Percentiles rank a stretch among this genome's conserved stretches.
Conservation (phyloP, 1,140 invertebrate genomes). For the Gonatopus flavifemur region DNA sequence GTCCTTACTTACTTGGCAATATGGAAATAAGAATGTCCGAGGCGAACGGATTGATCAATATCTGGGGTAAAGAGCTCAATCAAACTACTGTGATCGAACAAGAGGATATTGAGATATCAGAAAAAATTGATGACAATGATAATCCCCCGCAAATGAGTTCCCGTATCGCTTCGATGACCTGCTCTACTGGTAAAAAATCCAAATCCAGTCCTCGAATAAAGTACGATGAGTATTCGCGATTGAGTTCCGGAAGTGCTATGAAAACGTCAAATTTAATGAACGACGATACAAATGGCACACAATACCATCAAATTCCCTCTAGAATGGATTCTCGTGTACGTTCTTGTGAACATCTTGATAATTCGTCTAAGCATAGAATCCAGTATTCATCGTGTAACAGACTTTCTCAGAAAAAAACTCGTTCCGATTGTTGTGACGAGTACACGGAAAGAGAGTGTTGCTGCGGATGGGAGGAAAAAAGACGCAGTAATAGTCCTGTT, state of each 20-base stretch:
- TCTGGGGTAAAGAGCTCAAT: slow-evolving; percentile 54
- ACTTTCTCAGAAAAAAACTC: slow-evolving; percentile 25
- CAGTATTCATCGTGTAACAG: no score
- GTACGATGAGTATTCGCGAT: slow-evolving; percentile 17
- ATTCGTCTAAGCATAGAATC: slow-evolving; percentile 7
- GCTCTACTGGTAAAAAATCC: slow-evolving; percentile 38
- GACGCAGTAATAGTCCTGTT: slow-evolving; percentile 12
- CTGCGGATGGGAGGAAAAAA: slow-evolving; percentile 14
- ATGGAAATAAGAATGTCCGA: slow-evolving; percentile 54
- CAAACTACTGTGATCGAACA: slow-evolving; percentile 8
- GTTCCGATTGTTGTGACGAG: slow-evolving; percentile 26
- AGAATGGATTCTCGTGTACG: not conserved
- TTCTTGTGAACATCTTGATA: slow-evolving; percentile 9
- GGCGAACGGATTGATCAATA: slow-evolving; percentile 52
- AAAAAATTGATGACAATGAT: slow-evolving; percentile 25
- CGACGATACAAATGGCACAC: slow-evolving; percentile 1
- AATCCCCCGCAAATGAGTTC: slow-evolving; percentile 30
- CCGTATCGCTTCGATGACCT: slow-evolving; percentile 19
- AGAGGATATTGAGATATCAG: slow-evolving; percentile 26
- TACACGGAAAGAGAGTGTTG: slow-evolving; percentile 13
- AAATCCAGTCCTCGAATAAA: slow-evolving; percentile 18
- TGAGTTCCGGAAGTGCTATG: slow-evolving; percentile 10
- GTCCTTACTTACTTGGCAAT: slow-evolving; percentile 53
- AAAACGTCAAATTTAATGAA: slow-evolving; percentile 4
- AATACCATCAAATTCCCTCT: not conserved